Conservation (phyloP, 2,113 vertebrate genomes). For the Terrapene triunguis region DNA sequence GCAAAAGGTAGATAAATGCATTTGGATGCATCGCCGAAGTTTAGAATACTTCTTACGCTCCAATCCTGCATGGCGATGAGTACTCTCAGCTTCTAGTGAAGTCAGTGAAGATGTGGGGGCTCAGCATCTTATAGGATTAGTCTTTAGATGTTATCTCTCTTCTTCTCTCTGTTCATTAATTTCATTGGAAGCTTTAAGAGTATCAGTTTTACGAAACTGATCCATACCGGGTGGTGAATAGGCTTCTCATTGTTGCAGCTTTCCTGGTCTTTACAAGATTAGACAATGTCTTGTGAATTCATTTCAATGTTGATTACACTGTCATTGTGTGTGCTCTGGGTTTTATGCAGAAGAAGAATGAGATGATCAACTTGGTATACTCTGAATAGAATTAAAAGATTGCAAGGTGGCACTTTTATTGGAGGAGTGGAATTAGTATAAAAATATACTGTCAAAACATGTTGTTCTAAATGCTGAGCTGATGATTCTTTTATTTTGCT, state of each 20-base stretch:
- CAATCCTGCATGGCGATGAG: not conserved
- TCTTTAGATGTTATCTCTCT: not conserved
- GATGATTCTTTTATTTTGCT: constrained; percentile 76
- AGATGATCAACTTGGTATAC: constrained; percentile 71
- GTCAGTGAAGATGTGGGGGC: not conserved
- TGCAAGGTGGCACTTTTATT: constrained; percentile 68
- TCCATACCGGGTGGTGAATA: not conserved
- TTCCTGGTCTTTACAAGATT: constrained; percentile 45
- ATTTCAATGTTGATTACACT: constrained; percentile 65
- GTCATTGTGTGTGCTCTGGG: constrained; percentile 55
- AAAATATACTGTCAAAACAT: constrained; percentile 69
- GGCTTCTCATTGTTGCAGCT: not conserved
- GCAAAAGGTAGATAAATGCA: not conserved
- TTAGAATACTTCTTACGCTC: not conserved
- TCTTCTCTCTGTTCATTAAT: constrained; percentile 41
- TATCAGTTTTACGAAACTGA: not conserved
- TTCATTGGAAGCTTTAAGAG: constrained; percentile 5
- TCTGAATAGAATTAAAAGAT: constrained; percentile 73
- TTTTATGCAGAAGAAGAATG: constrained; percentile 69
- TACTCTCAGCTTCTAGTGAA: not conserved
- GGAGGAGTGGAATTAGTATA: constrained; percentile 65
- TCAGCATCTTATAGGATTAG: not conserved
- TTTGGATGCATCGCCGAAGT: not conserved
- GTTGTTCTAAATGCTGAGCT: constrained; percentile 69
- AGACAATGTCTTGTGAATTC: constrained; percentile 51